Percentiles rank a stretch among this genome's conserved stretches.
phyloP scores from a whole-genome alignment of 2,113 vertebrate genomes.

The Prinia subflava region DNA sequence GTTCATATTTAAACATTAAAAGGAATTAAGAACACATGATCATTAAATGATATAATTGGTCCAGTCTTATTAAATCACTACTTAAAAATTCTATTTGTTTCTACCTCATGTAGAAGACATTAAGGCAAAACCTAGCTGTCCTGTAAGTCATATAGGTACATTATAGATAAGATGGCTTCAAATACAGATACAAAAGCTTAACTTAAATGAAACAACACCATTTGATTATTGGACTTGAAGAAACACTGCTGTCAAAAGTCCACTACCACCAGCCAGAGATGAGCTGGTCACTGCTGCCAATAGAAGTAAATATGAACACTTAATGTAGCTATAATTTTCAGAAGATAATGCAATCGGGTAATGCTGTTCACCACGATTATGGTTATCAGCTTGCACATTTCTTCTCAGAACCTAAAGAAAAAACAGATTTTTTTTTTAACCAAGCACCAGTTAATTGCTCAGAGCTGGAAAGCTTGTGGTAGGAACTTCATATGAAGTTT shows the following conservation, averaged over 20 bases:
- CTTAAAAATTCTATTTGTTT: background rate
- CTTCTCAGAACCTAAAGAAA: background rate
- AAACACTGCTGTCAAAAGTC: background rate
- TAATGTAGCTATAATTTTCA: background rate
- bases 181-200: background rate
- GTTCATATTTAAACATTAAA: background rate
- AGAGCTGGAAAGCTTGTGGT: background rate
- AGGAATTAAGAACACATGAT: background rate
- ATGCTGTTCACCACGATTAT: background rate
- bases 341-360: background rate
- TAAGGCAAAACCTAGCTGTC: background rate
- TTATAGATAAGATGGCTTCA: background rate
- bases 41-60: background rate
- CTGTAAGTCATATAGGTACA: background rate
- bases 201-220: background rate
- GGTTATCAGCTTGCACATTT: background rate
- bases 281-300: background rate
- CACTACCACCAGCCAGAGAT: background rate
- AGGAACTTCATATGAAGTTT: background rate
- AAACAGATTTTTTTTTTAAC: background rate
- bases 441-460: background rate
- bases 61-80: background rate
- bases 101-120: background rate
- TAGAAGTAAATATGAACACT: background rate
- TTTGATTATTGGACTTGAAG: background rate